These are phyloP conservation scores for Riparia riparia DNA, from an alignment of 2,113 vertebrate genomes.

Conservation along the genomic window DNA sequence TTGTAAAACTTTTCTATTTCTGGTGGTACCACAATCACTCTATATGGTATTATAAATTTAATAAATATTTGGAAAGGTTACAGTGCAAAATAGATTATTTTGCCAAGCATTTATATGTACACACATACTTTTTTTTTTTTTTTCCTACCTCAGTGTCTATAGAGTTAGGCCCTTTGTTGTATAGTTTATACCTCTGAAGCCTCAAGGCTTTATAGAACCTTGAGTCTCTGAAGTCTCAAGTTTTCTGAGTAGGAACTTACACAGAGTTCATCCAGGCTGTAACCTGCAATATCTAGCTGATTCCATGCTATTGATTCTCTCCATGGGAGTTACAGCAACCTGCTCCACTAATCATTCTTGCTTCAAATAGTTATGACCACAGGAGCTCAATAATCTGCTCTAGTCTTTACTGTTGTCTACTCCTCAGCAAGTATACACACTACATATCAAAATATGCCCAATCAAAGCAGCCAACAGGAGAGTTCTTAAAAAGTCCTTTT, in stretches of 20 bases:
- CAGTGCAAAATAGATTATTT: not conserved
- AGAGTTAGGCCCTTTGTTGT: not conserved
- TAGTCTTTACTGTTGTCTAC: not conserved
- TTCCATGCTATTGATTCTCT: not conserved
- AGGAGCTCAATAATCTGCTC: not conserved
- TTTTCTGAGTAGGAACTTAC: not conserved
- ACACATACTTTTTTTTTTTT: accelerated
- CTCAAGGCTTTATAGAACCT: not conserved
- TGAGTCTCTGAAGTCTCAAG: not conserved
- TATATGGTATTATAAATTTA: not conserved
- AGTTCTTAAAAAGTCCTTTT: not conserved
- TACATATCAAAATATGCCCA: not conserved
- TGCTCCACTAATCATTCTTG: not conserved
- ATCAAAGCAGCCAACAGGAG: not conserved
- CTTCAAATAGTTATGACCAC: not conserved
- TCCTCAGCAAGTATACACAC: not conserved
- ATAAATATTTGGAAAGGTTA: not conserved
- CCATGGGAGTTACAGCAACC: not conserved
- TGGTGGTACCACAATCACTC: not conserved
- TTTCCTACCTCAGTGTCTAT: not conserved
- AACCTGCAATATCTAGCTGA: not conserved
- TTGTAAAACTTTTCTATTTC: not conserved
- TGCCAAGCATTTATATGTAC: not conserved
- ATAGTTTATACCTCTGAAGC: not conserved
- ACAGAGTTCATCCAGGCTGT: not conserved